These are phyloP conservation scores for Heliocidaris erythrogramma DNA, from an alignment of 35 echinoderm and acorn worm genomes.

Conservation along the genomic window DNA sequence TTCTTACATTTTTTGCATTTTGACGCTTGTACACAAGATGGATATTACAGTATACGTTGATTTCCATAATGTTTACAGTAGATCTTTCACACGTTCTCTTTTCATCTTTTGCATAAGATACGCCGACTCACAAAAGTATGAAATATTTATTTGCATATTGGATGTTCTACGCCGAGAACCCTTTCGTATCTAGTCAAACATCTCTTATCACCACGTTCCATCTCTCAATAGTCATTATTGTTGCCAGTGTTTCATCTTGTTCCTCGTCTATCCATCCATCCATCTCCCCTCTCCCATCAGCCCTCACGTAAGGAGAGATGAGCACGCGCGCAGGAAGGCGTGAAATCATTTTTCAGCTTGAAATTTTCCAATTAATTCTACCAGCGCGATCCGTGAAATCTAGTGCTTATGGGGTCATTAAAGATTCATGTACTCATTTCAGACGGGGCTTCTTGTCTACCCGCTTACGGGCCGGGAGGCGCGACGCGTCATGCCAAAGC, in stretches of 20 bases:
- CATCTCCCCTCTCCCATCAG: neutral
- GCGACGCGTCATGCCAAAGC: neutral
- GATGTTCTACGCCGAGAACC: neutral
- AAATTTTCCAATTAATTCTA: constrained; percentile 56
- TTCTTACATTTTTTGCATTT: neutral
- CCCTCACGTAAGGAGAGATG: neutral
- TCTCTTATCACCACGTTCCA: neutral
- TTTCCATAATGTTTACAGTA: neutral
- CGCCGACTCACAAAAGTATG: neutral
- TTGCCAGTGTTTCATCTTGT: constrained; percentile 12
- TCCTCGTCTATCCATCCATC: neutral
- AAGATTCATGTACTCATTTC: constrained; percentile 43
- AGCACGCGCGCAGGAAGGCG: constrained; percentile 25
- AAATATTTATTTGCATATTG: constrained; percentile 14
- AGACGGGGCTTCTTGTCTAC: neutral
- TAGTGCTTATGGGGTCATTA: constrained; percentile 50
- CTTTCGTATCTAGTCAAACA: neutral
- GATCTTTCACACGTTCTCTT: neutral
- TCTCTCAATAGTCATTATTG: neutral
- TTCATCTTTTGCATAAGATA: neutral
- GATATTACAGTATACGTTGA: too few species aligned
- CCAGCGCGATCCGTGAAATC: constrained; percentile 49
- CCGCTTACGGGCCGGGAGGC: neutral
- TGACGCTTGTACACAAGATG: neutral
- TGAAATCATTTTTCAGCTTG: constrained; percentile 56